phyloP scores from a whole-genome alignment of 2,888 invertebrate species.

The Germaria angustata region DNA sequence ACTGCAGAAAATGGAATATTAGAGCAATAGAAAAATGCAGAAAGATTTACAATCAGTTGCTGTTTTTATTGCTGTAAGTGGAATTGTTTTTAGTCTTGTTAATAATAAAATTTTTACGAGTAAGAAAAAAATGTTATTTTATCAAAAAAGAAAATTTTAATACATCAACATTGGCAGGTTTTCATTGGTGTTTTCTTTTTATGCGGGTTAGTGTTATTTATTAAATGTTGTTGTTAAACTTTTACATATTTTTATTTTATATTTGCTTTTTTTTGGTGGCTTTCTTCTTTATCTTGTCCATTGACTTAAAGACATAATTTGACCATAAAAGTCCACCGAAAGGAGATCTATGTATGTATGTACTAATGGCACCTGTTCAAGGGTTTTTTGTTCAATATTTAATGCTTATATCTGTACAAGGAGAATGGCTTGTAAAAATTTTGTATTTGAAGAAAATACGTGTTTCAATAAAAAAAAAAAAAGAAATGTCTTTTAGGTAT shows the following conservation, averaged over 20 bases:
- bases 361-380: background rate
- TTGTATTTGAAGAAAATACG: background rate
- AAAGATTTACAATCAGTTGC: too few species aligned
- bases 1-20: too few species aligned
- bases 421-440: background rate
- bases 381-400: background rate
- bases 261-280: background rate
- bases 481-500: constrained; percentile 25
- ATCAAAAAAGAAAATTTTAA: too few species aligned
- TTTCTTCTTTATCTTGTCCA: too few species aligned
- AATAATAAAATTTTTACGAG: too few species aligned
- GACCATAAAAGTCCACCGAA: background rate
- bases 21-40: too few species aligned
- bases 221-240: background rate
- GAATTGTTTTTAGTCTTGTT: too few species aligned
- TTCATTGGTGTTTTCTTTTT: background rate
- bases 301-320: background rate
- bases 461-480: constrained; percentile 36
- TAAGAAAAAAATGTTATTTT: too few species aligned
- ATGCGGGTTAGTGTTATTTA: background rate
- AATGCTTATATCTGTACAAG: background rate
- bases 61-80: too few species aligned
- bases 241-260: background rate
- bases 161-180: too few species aligned
- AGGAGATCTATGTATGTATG: too few species aligned